Evolutionary conservation across 1,140 invertebrate species (phyloP).

Genomic region (Drosophila truncata): DNA sequence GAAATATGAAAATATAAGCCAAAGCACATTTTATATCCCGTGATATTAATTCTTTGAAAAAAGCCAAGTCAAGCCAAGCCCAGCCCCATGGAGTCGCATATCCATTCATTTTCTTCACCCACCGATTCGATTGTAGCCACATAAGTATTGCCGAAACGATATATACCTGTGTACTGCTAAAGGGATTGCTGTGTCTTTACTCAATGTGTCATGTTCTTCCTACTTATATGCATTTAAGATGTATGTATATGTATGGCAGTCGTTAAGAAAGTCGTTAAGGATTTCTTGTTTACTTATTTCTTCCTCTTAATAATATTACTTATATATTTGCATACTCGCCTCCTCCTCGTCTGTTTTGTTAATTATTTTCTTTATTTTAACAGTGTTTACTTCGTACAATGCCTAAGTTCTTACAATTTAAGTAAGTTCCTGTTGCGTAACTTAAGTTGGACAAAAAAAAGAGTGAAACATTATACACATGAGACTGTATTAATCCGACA

Average conservation of each 20-base stretch:
- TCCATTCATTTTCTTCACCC: not conserved
- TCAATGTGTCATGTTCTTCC: slow-evolving; percentile 26
- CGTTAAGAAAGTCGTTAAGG: slow-evolving; percentile 83
- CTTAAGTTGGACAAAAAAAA: slow-evolving; percentile 41
- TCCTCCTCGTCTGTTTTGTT: not conserved
- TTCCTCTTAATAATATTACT: slow-evolving; percentile 26
- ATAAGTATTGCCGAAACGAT: slow-evolving; percentile 20
- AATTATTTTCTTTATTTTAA: slow-evolving; percentile 13
- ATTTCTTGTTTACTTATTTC: slow-evolving; percentile 62
- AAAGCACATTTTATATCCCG: too few relatives aligned
- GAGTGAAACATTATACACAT: slow-evolving; percentile 43
- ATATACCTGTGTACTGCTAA: slow-evolving; percentile 21
- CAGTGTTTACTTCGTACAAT: slow-evolving; percentile 47
- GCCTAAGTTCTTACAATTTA: slow-evolving; percentile 65
- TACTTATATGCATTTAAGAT: slow-evolving; percentile 27
- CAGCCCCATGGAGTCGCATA: not conserved
- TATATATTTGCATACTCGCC: slow-evolving; percentile 22
- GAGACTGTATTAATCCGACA: slow-evolving; percentile 36
- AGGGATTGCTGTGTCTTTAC: slow-evolving; percentile 11
- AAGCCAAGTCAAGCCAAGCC: not conserved
- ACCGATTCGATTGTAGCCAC: slow-evolving; percentile 1
- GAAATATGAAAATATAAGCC: too few relatives aligned
- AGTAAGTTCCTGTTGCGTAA: slow-evolving; percentile 34
- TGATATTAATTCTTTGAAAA: not conserved
- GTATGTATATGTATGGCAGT: slow-evolving; percentile 72